A percentile compares a stretch with the other conserved stretches of the same genome.
These are phyloP conservation scores for Scaptodrosophila latifasciaeformis DNA, from an alignment of 2,888 invertebrate species.

Conservation along the genomic window DNA sequence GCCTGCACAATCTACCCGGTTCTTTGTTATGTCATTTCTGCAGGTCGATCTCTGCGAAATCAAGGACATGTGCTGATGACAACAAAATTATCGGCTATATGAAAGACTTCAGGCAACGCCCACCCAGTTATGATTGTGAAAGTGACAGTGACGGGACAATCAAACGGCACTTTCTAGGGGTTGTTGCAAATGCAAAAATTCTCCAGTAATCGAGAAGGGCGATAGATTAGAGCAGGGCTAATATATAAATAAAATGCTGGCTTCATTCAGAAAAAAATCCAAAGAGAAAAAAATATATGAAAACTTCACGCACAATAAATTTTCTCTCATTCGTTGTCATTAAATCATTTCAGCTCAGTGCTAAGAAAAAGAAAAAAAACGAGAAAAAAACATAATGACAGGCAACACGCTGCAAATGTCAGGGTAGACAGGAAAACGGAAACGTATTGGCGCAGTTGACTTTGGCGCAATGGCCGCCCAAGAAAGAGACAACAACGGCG, in stretches of 20 bases:
- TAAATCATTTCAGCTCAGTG: slow-evolving; percentile 61
- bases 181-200: slow-evolving; percentile 29
- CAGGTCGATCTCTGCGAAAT: no score
- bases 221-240: neutral
- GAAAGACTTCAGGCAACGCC: slow-evolving; percentile 43
- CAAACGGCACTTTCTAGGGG: slow-evolving; percentile 24
- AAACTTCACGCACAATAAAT: slow-evolving; percentile 72
- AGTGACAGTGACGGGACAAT: slow-evolving; percentile 32
- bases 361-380: slow-evolving; percentile 13
- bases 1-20: no score
- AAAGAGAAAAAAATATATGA: no score
- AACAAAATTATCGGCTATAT: slow-evolving; percentile 55
- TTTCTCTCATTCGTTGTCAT: slow-evolving; percentile 68
- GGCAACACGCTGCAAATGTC: slow-evolving; percentile 61
- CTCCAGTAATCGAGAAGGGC: neutral
- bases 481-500: neutral
- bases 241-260: slow-evolving; percentile 2
- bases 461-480: slow-evolving; percentile 48
- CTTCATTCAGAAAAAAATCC: no score
- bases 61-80: slow-evolving; percentile 52
- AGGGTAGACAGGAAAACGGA: slow-evolving; percentile 65
- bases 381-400: slow-evolving; percentile 45
- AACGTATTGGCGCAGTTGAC: slow-evolving; percentile 62
- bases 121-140: slow-evolving; percentile 60
- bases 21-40: neutral